Percentiles rank a stretch among this genome's conserved stretches.
Conservation (phyloP, 2,888 invertebrate species). For the Oscheius onirici region DNA sequence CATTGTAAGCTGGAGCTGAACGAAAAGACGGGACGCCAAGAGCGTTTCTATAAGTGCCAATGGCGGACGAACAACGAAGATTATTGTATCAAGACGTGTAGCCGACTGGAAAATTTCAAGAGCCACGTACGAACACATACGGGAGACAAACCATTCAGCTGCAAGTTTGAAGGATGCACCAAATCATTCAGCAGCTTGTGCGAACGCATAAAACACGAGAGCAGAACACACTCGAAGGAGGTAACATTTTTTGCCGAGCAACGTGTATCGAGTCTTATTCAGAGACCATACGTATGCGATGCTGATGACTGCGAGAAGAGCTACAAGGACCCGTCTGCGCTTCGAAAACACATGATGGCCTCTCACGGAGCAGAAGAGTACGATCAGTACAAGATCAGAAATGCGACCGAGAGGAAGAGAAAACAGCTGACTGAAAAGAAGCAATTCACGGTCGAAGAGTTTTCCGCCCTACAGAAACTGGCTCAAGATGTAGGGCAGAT, state of each 20-base stretch:
- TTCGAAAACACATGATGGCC: slow-evolving; percentile 94
- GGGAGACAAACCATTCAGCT: slow-evolving; percentile 84
- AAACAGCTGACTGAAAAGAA: no score
- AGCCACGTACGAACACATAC: slow-evolving; percentile 94
- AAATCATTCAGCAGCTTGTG: slow-evolving; percentile 99
- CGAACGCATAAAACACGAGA: slow-evolving; percentile 97
- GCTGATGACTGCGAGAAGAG: slow-evolving; percentile 95
- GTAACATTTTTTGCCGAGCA: slow-evolving; percentile 76
- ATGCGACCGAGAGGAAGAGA: no score
- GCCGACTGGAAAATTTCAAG: slow-evolving; percentile 93
- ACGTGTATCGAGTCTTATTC: slow-evolving; percentile 66
- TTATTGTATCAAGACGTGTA: slow-evolving; percentile 90
- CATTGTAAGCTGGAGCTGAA: no score
- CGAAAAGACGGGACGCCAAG: no score
- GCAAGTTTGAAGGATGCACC: slow-evolving; percentile 97
- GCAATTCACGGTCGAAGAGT: no score
- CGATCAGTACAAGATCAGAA: slow-evolving; percentile 76
- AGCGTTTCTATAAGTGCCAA: not conserved
- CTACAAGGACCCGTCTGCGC: slow-evolving; percentile 96
- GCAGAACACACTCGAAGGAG: slow-evolving; percentile 97
- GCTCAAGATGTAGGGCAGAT: no score
- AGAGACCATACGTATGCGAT: slow-evolving; percentile 99
- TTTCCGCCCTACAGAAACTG: no score
- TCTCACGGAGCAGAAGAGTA: slow-evolving; percentile 98
- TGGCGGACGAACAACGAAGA: slow-evolving; percentile 82